These are phyloP conservation scores for Stomatorhinus walkeri DNA, from an alignment of 2,797 vertebrate species.

Conservation along the genomic window DNA sequence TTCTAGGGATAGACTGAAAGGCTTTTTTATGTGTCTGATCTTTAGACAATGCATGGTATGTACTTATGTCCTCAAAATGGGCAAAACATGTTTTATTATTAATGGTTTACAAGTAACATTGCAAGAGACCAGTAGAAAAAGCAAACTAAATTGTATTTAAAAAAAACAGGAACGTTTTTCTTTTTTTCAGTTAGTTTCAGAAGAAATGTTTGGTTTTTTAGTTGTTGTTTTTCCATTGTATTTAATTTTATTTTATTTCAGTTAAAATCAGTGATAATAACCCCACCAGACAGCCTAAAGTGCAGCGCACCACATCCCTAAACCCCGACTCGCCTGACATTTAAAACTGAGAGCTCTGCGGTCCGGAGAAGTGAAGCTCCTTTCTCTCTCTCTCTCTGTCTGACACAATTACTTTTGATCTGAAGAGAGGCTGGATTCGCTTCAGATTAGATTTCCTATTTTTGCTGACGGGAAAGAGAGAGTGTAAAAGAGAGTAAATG, in stretches of 20 bases:
- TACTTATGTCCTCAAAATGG: neutral
- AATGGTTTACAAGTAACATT: neutral
- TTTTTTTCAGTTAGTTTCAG: neutral
- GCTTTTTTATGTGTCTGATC: neutral
- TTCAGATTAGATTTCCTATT: constrained; percentile 17
- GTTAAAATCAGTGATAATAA: neutral
- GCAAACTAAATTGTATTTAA: neutral
- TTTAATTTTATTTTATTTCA: neutral
- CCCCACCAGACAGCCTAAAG: neutral
- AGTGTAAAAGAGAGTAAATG: neutral
- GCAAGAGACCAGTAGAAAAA: neutral
- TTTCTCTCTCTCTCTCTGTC: neutral
- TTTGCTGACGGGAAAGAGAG: neutral
- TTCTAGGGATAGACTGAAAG: neutral
- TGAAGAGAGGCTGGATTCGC: neutral
- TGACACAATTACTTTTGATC: neutral
- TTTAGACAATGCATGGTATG: neutral
- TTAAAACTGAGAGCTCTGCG: constrained; percentile 9
- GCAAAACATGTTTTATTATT: neutral
- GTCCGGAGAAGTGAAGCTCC: neutral
- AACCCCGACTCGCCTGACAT: neutral
- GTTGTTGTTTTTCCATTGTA: neutral
- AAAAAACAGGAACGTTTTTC: neutral
- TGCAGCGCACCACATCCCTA: neutral
- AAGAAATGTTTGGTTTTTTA: neutral